Base-by-base conservation (phyloP, 2,888 invertebrate genomes). In the Cephus pulcher region DNA sequence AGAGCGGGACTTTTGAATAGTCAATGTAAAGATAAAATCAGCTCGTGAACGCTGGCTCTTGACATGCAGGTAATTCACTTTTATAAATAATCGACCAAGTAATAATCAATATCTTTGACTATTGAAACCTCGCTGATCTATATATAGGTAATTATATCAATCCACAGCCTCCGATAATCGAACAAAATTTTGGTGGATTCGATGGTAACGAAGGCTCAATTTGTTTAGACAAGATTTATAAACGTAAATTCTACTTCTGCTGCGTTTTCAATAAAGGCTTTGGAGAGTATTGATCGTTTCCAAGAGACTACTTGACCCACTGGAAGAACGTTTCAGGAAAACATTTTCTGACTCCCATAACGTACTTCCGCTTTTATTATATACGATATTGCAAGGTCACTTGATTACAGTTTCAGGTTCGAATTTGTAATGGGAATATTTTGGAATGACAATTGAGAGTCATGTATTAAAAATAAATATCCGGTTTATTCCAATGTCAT, bases 401-500 rank as follows among this genome's bases (percentile, higher is more conserved):
- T 15, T 6, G 40, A 23, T 23, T 40, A 15, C 1, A 40, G 15
- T 15, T 40, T 15, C 56, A 9, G 15, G 0, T 56, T 56, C 1
- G 2, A 9, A 23, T 56, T 9, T 2, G 23, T 1, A 56, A 56
- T 23, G 23, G 2, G 9, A 56, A 56, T 23, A 56, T 23, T 23
- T 23, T 1, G 0, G 9, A 56, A 56, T 2, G 56, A 23, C 23
- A 23, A 12, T 35, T 6, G 1, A 6, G 15, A 40, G 15, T 6
- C 6, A 2, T 0, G 40, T 2, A 40, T 6, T 40, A 11, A 69
- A 40, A 87, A 88, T 88, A 88, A 88, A 88, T 88, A 88, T 82
- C 74, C 76, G 70, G 33, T 87, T 87, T 85, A 84, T 87, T 86
- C 35, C 70, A 71, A 76, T 80, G 80, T 83, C 82, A 83, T 83